Percentiles rank a stretch among this genome's conserved stretches.
Conservation (phyloP, 2,113 vertebrate species). For the Lepus europaeus region DNA sequence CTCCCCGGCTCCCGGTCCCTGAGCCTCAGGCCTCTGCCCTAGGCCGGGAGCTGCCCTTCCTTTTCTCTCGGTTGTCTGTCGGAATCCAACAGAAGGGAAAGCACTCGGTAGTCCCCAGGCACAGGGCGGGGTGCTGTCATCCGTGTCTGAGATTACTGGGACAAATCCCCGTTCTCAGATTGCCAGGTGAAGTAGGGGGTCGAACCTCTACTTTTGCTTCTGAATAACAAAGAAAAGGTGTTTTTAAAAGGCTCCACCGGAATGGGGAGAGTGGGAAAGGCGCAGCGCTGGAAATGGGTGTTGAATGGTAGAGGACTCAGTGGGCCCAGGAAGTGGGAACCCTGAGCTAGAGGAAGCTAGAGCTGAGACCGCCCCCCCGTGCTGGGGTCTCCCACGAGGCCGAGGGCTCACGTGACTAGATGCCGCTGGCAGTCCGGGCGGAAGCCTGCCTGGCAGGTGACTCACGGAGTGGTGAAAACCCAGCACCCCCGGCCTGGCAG, state of each 20-base stretch:
- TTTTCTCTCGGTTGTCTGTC: too few relatives aligned
- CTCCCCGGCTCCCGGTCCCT: too few relatives aligned
- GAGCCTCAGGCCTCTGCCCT: neutral
- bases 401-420: neutral
- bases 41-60: too few relatives aligned
- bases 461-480: neutral
- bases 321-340: neutral
- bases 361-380: neutral
- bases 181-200: neutral
- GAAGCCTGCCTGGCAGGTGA: neutral
- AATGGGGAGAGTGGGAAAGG: neutral
- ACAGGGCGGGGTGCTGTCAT: too few relatives aligned
- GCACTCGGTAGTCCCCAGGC: too few relatives aligned
- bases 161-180: neutral
- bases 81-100: too few relatives aligned
- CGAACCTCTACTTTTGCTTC: neutral
- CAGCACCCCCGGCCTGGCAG: neutral
- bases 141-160: conserved; percentile 1
- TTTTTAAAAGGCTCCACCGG: neutral
- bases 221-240: neutral
- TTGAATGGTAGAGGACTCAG: too few relatives aligned
- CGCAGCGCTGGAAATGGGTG: neutral
- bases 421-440: neutral
- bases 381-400: neutral
- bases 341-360: neutral